Evolutionary conservation across 53 echinoderm and acorn worm species (phyloP).

Genomic region (Luidia sarsii): DNA sequence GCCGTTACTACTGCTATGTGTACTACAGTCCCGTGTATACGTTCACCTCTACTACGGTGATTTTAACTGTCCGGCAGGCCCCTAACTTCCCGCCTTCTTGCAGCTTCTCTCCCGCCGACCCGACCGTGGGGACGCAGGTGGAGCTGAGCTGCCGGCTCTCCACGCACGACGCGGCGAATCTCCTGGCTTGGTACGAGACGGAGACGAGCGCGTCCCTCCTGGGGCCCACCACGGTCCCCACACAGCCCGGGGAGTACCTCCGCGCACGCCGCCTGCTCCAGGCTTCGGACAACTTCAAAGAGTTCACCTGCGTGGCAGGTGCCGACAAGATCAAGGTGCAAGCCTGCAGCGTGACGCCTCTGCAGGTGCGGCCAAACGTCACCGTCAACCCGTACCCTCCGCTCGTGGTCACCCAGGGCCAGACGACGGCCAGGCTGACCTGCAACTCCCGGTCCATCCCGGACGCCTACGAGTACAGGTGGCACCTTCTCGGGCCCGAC

Average conservation of each 20-base stretch:
- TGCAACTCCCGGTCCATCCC: conserved; percentile 15
- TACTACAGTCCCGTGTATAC: not conserved
- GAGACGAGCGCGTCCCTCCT: not conserved
- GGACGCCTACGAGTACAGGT: conserved; percentile 24
- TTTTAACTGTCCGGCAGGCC: not conserved
- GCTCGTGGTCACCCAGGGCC: not conserved
- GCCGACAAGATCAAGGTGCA: not conserved
- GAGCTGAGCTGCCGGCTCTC: conserved; percentile 23
- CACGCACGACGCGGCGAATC: not conserved
- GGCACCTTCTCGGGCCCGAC: conserved; percentile 1
- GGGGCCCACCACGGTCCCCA: not conserved
- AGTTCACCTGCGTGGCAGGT: conserved; percentile 32
- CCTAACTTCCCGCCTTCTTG: not conserved
- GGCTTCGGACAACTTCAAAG: not conserved
- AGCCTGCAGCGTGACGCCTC: conserved; percentile 13
- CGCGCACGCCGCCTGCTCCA: not conserved
- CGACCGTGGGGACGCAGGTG: not conserved
- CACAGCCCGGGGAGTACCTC: not conserved
- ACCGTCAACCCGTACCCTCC: not conserved
- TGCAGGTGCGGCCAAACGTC: conserved; percentile 5
- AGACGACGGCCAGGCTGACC: not conserved
- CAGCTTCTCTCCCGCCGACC: not conserved
- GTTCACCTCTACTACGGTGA: not conserved
- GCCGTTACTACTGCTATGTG: conserved; percentile 4
- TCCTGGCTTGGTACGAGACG: conserved; percentile 7